A percentile compares a stretch with the other conserved stretches of the same genome.
Conservation (phyloP, 2,888 invertebrate species). For the Cenopis cana region DNA sequence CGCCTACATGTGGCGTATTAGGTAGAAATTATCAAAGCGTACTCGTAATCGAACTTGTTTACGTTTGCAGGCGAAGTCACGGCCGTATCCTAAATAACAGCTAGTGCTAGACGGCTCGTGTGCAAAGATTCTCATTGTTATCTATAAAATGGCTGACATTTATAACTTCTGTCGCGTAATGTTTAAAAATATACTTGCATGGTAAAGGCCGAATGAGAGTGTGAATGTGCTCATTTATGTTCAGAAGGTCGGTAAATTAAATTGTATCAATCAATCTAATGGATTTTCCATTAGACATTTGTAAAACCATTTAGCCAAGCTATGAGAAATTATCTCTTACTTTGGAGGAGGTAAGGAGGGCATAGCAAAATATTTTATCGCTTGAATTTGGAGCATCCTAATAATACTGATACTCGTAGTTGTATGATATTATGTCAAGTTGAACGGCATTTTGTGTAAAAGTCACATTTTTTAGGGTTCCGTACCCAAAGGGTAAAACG, state of each 20-base stretch:
- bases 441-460: no score
- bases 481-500: no score
- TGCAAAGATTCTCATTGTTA: constrained; percentile 41
- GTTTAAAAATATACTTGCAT: constrained; percentile 26
- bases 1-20: background rate
- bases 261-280: background rate
- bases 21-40: constrained; percentile 5
- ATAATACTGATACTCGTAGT: no score
- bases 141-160: constrained; percentile 33
- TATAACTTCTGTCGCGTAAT: constrained; percentile 23
- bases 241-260: background rate
- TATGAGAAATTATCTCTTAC: no score
- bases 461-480: no score
- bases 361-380: background rate
- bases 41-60: constrained; percentile 16
- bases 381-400: background rate
- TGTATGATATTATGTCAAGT: no score
- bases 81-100: constrained; percentile 27
- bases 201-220: background rate
- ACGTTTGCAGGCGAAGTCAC: constrained; percentile 26
- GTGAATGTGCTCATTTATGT: background rate
- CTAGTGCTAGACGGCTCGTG: constrained; percentile 28
- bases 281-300: background rate
- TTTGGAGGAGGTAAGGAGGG: background rate
- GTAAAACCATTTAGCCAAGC: background rate